These are phyloP conservation scores for Morpho deidamia DNA, from an alignment of 2,888 invertebrate genomes.

Conservation along the genomic window DNA sequence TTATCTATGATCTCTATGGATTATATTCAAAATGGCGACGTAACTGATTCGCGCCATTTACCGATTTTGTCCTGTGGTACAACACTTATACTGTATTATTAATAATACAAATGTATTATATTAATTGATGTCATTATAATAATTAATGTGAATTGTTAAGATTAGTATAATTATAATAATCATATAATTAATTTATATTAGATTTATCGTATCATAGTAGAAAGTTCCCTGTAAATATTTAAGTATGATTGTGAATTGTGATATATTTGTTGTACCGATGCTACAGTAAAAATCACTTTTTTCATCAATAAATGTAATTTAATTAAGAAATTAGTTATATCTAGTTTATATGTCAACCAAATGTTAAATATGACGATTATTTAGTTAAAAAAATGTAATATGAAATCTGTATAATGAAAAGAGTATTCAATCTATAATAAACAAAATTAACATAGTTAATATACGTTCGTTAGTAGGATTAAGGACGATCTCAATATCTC, in stretches of 20 bases:
- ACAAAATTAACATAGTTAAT: background rate
- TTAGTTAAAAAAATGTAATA: too few species aligned
- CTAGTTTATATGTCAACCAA: background rate
- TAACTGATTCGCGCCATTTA: too few species aligned
- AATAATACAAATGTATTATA: background rate
- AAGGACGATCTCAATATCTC: slow-evolving; percentile 59
- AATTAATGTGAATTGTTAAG: slow-evolving; percentile 10
- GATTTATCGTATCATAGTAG: slow-evolving; percentile 9
- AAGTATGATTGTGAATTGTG: slow-evolving; percentile 26
- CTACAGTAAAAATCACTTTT: slow-evolving; percentile 1
- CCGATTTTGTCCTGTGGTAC: background rate
- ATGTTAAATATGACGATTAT: background rate
- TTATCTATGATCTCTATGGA: too few species aligned
- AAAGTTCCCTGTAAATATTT: slow-evolving; percentile 18
- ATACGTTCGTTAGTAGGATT: slow-evolving; percentile 19
- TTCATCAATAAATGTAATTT: background rate
- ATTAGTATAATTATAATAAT: slow-evolving; percentile 5
- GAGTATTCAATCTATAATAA: too few species aligned
- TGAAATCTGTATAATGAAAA: too few species aligned
- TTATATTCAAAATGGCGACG: too few species aligned
- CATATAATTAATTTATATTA: slow-evolving; percentile 18
- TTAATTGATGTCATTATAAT: too few species aligned
- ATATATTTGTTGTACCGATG: slow-evolving; percentile 14
- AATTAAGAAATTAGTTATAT: background rate
- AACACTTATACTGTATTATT: background rate